Evolutionary conservation across 2,888 invertebrate genomes (phyloP), one percentile per base, ranked within the genome.

Genomic region (Pherbina coryleti): DNA sequence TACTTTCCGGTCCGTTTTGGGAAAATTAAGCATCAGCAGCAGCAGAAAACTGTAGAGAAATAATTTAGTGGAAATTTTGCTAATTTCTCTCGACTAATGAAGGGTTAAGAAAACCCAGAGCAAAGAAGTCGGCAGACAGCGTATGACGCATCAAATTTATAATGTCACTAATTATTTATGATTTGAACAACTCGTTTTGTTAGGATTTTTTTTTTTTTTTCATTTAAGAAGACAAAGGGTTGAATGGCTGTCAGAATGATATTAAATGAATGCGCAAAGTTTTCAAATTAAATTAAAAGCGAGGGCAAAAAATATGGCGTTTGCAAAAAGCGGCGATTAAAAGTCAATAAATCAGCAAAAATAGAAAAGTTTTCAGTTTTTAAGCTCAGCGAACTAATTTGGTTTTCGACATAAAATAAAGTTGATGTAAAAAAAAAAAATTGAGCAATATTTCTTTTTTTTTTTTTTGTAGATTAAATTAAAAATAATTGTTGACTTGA

Each of bases 231-330:
- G 51, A 9, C 37, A 37, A 72, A 60, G 60, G 60, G 73, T 62
- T 62, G 60, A 31, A 55, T 14, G 37, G 28, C 22, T 69, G 69
- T 51, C 69, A 69, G 19, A 2, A 51, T 44, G 25, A 31, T 14
- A 44, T 44, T n/a, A 73, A 73, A 53, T 73, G 73, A 31, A 60
- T 62, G 25, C 51, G 51, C 37, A 75, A 77, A 79, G 57, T 62
- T 78, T 78, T 62, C 78, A 73, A 78, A 79, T 79, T 77, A 76
- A 77, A 77, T 75, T 76, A 66, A 79, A 53, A 79, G 69, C 51
- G 17, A 51, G 67, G 14, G 14, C 44, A 49, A 37, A 66, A 64
- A 66, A 71, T 67, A 55, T 44, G 34, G 44, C 73, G 49, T 49
- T 62, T 51, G n/a, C 44, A 51, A 66, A 71, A 60, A 31, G 60